Conservation (phyloP, 2,797 vertebrate species). For the Pelochelys cantorii region DNA sequence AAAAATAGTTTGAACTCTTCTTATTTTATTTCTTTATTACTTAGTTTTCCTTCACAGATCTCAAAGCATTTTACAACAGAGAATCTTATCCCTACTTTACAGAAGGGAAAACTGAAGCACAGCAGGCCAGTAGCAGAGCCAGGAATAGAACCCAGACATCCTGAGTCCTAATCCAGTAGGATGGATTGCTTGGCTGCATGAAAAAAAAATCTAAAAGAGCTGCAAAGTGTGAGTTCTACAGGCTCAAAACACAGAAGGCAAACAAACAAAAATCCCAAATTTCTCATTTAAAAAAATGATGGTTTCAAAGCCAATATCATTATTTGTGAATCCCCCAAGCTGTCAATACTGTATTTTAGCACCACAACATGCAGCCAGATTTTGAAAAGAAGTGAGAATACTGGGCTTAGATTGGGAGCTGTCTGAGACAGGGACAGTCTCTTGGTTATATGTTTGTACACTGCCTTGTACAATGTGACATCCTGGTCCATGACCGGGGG, state of each 20-base stretch:
- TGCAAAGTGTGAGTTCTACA: neutral
- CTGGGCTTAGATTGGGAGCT: neutral
- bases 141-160: neutral
- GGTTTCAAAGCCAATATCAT: neutral
- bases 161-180: neutral
- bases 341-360: neutral
- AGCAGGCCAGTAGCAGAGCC: neutral
- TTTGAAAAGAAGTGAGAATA: neutral
- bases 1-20: neutral
- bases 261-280: neutral
- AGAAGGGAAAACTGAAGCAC: neutral
- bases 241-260: neutral
- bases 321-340: neutral
- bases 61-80: neutral
- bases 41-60: neutral
- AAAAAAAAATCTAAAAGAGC: neutral
- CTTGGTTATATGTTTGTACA: neutral
- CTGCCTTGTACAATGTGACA: neutral
- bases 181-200: neutral
- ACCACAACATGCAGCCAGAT: neutral
- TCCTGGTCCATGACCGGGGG: neutral
- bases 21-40: neutral
- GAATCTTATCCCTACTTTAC: neutral
- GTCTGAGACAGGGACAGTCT: neutral
- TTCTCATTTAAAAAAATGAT: neutral